Percentiles rank a stretch among this genome's conserved stretches.
phyloP scores from a whole-genome alignment of 1,140 invertebrate species.

The Platorchestia sp. region DNA sequence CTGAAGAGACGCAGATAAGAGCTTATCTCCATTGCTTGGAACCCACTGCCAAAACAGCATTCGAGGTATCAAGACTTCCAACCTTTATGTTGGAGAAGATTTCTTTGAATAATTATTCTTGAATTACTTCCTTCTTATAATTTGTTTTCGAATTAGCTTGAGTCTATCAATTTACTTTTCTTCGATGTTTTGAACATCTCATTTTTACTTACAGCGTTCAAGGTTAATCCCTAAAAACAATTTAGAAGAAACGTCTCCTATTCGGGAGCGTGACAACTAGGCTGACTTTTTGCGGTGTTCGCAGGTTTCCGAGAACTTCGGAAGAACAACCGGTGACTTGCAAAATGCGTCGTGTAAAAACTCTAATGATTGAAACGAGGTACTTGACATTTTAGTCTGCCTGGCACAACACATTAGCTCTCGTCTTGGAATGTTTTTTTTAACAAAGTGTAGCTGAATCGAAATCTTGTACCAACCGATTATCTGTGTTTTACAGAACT shows the following conservation, averaged over 20 bases:
- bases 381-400: neutral
- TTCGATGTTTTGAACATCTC: neutral
- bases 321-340: slow-evolving; percentile 9
- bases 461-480: neutral
- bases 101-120: neutral
- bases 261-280: slow-evolving; percentile 18
- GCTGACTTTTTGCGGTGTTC: neutral
- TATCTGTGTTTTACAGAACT: neutral
- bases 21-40: slow-evolving; percentile 19
- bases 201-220: neutral
- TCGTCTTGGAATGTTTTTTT: neutral
- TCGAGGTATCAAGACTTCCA: neutral
- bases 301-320: neutral
- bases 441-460: neutral
- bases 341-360: neutral
- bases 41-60: neutral
- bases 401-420: neutral
- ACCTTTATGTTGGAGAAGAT: neutral
- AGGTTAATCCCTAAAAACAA: neutral
- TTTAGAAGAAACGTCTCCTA: neutral
- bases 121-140: neutral
- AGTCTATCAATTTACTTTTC: neutral
- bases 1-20: slow-evolving; percentile 44
- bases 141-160: neutral
- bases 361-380: slow-evolving; percentile 44